Percentiles rank a stretch among this genome's conserved stretches.
Evolutionary conservation across 2,888 invertebrate genomes (phyloP).

Genomic region (Tachystola acroxantha): DNA sequence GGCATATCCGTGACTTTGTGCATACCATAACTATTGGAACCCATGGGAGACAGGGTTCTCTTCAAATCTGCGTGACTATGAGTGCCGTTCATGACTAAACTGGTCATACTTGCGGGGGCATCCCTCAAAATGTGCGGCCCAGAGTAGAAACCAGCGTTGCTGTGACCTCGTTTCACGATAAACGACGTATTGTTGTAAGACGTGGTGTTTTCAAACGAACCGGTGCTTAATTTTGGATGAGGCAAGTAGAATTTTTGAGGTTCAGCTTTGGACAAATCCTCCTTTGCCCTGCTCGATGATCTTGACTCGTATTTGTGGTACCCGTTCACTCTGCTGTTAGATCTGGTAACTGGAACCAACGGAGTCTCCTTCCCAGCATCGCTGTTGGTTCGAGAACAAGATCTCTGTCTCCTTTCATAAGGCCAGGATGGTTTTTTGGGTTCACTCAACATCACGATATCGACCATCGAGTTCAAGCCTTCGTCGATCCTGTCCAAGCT

Average conservation of each 20-base stretch:
- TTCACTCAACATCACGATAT: constrained; percentile 82
- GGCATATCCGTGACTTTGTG: constrained; percentile 85
- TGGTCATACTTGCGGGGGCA: constrained; percentile 70
- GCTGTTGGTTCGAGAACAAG: constrained; percentile 58
- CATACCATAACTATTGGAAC: constrained; percentile 58
- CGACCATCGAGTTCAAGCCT: constrained; percentile 84
- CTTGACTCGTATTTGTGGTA: constrained; percentile 44
- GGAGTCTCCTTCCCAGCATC: constrained; percentile 59
- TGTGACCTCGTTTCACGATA: constrained; percentile 79
- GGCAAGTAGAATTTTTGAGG: constrained; percentile 57
- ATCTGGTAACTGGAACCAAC: constrained; percentile 50
- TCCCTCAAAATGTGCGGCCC: constrained; percentile 72
- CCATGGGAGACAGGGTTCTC: constrained; percentile 58
- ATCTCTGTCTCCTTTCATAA: constrained; percentile 61
- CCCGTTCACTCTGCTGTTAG: constrained; percentile 39
- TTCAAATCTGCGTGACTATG: constrained; percentile 68
- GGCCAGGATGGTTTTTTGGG: constrained; percentile 63
- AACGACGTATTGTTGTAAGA: constrained; percentile 75
- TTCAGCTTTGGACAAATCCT: constrained; percentile 35
- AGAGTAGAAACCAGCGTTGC: constrained; percentile 82
- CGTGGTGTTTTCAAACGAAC: constrained; percentile 48
- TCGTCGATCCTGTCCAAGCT: constrained; percentile 88
- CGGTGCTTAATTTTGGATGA: constrained; percentile 49
- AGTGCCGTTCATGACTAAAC: constrained; percentile 61
- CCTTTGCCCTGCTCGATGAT: constrained; percentile 44